Evolutionary conservation across 2,888 invertebrate species (phyloP).

Genomic region (Panzeria rudis): DNA sequence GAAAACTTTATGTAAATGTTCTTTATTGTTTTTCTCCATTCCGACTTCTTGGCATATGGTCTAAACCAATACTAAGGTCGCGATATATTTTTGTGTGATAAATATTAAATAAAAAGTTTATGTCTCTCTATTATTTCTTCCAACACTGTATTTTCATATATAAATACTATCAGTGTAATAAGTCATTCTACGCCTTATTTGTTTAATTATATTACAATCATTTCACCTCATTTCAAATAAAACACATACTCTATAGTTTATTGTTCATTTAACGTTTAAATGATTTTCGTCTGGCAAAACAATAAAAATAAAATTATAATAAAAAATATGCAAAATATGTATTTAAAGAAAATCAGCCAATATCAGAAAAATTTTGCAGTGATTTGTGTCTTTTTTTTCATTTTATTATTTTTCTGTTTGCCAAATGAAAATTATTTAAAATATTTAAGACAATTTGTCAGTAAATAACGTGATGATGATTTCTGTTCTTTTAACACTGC

Average conservation of each 20-base stretch:
- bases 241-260: conserved; percentile 60
- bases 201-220: conserved; percentile 71
- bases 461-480: conserved; percentile 78
- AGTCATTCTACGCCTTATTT: conserved; percentile 67
- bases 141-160: not conserved
- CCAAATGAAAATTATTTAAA: conserved; percentile 78
- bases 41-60: too few relatives aligned
- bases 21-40: too few relatives aligned
- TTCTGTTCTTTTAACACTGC: conserved; percentile 37
- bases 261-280: conserved; percentile 70
- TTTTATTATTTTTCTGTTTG: conserved; percentile 54
- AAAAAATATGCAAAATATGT: conserved; percentile 21
- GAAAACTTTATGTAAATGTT: too few relatives aligned
- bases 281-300: conserved; percentile 64
- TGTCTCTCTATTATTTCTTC: too few relatives aligned
- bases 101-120: too few relatives aligned
- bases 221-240: conserved; percentile 67
- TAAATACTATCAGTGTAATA: conserved; percentile 21
- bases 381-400: conserved; percentile 41
- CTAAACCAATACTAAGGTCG: too few relatives aligned
- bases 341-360: conserved; percentile 42
- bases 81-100: too few relatives aligned
- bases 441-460: conserved; percentile 83
- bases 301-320: conserved; percentile 12
- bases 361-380: conserved; percentile 37